A percentile compares a stretch with the other conserved stretches of the same genome.
phyloP scores from a whole-genome alignment of 2,113 vertebrate genomes.

The Megalops atlanticus region DNA sequence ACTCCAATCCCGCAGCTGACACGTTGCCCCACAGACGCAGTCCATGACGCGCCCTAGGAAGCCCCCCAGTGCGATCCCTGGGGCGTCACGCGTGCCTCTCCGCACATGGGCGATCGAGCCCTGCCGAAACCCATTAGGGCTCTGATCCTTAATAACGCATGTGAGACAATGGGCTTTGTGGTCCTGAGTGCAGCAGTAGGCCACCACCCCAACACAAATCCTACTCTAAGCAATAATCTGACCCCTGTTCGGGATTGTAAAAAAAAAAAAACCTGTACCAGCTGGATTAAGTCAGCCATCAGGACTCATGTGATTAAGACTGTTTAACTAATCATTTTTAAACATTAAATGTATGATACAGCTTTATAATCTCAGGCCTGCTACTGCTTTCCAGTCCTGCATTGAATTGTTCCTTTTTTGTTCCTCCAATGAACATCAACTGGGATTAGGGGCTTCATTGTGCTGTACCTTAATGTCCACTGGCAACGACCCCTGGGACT shows the following conservation, averaged over 20 bases:
- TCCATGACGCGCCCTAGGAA: too few relatives aligned
- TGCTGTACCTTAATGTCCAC: background rate
- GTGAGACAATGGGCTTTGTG: too few relatives aligned
- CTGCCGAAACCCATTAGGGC: background rate
- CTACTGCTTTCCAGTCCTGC: background rate
- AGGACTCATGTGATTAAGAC: background rate
- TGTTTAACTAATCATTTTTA: background rate
- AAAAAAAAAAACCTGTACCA: background rate
- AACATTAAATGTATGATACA: background rate
- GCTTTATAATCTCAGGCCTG: background rate
- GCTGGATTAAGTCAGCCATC: conserved; percentile 1
- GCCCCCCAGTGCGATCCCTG: too few relatives aligned
- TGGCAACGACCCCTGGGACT: background rate
- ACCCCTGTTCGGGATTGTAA: background rate
- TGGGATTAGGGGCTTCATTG: background rate
- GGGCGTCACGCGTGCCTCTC: too few relatives aligned
- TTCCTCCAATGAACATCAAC: background rate
- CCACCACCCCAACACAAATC: background rate
- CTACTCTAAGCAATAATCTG: background rate
- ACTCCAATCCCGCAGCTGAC: background rate
- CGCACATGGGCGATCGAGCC: background rate
- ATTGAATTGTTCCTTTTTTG: background rate
- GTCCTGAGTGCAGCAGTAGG: too few relatives aligned
- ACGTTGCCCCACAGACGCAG: background rate
- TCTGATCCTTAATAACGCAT: background rate